Conservation (phyloP, 2,888 invertebrate genomes). For the Macrophya alboannulata region DNA sequence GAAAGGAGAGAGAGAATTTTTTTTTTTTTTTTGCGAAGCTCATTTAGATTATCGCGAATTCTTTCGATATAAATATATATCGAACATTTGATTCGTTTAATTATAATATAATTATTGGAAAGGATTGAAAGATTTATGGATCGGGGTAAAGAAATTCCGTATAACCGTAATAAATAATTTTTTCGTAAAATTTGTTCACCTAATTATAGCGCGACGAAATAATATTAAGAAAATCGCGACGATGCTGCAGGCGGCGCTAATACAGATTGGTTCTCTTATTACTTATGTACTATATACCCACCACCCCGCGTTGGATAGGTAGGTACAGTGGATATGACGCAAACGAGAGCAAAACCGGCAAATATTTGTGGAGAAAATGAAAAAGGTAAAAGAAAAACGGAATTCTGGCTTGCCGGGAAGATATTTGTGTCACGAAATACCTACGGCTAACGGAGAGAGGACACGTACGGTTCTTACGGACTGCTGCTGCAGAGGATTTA, state of each 20-base stretch:
- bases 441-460: slow-evolving; percentile 62
- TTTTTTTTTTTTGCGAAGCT: not conserved
- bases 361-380: slow-evolving; percentile 54
- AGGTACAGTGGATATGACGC: slow-evolving; percentile 34
- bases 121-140: not conserved
- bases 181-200: not conserved
- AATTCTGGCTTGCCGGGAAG: slow-evolving; percentile 72
- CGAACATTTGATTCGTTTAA: not conserved
- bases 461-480: slow-evolving; percentile 32
- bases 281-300: not conserved
- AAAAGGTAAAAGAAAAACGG: slow-evolving; percentile 70
- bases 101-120: not conserved
- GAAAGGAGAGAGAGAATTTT: not conserved
- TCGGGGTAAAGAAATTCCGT: not conserved
- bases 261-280: not conserved
- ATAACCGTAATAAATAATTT: not conserved
- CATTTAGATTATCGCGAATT: not conserved
- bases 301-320: not conserved
- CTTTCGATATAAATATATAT: not conserved
- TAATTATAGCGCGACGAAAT: not conserved
- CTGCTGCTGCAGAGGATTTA: not conserved
- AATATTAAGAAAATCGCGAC: not conserved
- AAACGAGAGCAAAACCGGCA: slow-evolving; percentile 48
- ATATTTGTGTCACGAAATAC: slow-evolving; percentile 76
- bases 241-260: not conserved